These are phyloP conservation scores for Euura saliciscinereae DNA, from an alignment of 1,140 invertebrate species.

Conservation along the genomic window DNA sequence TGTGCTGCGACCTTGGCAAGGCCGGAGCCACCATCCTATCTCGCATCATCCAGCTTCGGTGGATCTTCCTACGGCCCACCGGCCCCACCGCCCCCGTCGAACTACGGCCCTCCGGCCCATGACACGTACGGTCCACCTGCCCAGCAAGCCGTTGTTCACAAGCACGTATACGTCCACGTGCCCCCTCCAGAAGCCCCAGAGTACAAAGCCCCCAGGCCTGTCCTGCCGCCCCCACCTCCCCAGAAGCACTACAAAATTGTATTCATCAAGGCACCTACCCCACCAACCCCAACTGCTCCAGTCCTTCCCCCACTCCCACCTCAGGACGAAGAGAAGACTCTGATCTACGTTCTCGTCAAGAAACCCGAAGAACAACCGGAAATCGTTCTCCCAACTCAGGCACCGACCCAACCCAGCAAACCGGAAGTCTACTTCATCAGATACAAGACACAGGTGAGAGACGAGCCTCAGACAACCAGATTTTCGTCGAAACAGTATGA, in stretches of 20 bases:
- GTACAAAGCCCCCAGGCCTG: conserved; percentile 66
- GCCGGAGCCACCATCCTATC: conserved; percentile 48
- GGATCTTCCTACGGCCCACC: conserved; percentile 18
- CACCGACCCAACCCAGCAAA: conserved; percentile 82
- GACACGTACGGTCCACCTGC: conserved; percentile 72
- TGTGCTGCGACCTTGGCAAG: conserved; percentile 39
- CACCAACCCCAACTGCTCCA: conserved; percentile 77
- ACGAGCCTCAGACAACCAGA: too few relatives aligned
- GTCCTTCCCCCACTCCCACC: conserved; percentile 74
- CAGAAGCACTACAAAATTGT: conserved; percentile 91
- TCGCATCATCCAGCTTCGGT: conserved; percentile 42
- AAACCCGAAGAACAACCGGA: conserved; percentile 84
- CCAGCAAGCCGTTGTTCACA: conserved; percentile 78
- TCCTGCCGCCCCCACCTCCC: conserved; percentile 64
- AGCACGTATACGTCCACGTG: conserved; percentile 86
- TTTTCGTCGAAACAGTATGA: background rate
- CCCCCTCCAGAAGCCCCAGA: conserved; percentile 79
- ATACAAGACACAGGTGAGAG: conserved; percentile 78
- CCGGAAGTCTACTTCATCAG: conserved; percentile 88
- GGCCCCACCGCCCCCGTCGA: conserved; percentile 29
- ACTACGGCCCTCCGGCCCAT: conserved; percentile 65
- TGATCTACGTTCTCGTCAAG: conserved; percentile 89
- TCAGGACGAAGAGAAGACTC: conserved; percentile 84
- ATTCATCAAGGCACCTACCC: conserved; percentile 85
- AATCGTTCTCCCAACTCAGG: conserved; percentile 76